phyloP scores from a whole-genome alignment of 2,113 vertebrate genomes.

The Nanorana parkeri region DNA sequence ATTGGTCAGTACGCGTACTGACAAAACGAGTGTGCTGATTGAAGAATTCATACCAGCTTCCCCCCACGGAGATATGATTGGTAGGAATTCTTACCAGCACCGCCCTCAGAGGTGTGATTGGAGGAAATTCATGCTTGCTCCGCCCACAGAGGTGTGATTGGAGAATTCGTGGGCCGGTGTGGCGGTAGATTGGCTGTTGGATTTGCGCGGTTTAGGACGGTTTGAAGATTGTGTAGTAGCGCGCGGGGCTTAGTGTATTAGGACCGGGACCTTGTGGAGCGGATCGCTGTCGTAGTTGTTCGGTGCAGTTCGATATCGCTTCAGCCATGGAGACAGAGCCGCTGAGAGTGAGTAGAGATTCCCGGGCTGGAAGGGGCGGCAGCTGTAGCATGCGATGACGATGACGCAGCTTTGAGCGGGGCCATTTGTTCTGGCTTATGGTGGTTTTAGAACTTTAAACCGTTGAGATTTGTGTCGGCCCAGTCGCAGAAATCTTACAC shows the following conservation, averaged over 20 bases:
- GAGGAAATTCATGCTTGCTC: not conserved
- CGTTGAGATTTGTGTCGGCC: too few species aligned
- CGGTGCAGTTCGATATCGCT: not conserved
- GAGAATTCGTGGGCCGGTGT: not conserved
- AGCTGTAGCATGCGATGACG: too few species aligned
- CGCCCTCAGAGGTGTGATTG: constrained; percentile 14
- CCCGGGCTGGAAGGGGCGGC: too few species aligned
- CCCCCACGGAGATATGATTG: constrained; percentile 6
- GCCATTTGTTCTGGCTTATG: too few species aligned
- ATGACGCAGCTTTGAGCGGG: too few species aligned
- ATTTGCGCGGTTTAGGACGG: constrained; percentile 23
- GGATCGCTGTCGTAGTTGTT: not conserved
- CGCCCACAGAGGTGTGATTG: constrained; percentile 13
- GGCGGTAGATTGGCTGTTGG: constrained; percentile 1
- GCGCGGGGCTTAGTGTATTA: not conserved
- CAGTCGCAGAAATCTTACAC: too few species aligned
- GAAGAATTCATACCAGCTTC: not conserved
- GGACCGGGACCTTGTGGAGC: too few species aligned
- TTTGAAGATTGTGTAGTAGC: constrained; percentile 22
- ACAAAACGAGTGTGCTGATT: not conserved
- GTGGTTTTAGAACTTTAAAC: too few species aligned
- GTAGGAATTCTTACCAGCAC: too few species aligned
- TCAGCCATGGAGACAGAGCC: constrained; percentile 26
- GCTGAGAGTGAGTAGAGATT: constrained; percentile 13
- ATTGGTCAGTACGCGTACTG: not conserved